Percentiles rank a stretch among this genome's conserved stretches.
Conservation (phyloP, 30 jellyfish, hydroid and myxozoan species). For the Phacellophora camtschatica region DNA sequence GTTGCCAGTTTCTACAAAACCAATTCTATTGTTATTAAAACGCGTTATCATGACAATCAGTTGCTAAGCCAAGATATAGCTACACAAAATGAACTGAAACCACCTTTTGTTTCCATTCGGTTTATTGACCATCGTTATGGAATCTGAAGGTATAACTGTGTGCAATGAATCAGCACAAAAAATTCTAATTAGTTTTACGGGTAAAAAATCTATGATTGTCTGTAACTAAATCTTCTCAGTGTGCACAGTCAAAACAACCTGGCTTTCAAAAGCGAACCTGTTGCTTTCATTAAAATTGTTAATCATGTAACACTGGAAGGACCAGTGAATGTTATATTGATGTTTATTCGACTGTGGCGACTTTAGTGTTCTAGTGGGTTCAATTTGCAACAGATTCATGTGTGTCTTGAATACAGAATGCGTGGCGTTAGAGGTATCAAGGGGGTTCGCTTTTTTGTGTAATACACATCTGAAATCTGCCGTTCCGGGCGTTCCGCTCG, state of each 20-base stretch:
- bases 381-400: neutral
- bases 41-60: too few relatives aligned
- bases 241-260: neutral
- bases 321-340: neutral
- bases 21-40: too few relatives aligned
- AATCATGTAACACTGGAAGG: neutral
- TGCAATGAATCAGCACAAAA: neutral
- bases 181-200: neutral
- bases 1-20: too few relatives aligned
- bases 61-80: too few relatives aligned
- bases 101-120: too few relatives aligned
- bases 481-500: too few relatives aligned
- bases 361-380: neutral
- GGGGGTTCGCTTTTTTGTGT: too few relatives aligned
- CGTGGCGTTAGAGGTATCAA: too few relatives aligned
- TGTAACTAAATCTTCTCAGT: neutral
- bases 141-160: neutral
- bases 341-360: neutral
- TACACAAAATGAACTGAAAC: neutral
- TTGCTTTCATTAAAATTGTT: neutral
- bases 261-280: neutral
- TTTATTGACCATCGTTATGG: too few relatives aligned
- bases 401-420: too few relatives aligned
- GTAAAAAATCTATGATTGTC: too few relatives aligned
- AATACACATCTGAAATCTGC: too few relatives aligned